Base-by-base conservation (phyloP, 2,113 vertebrate genomes). In the Onychorhynchus coronatus region DNA sequence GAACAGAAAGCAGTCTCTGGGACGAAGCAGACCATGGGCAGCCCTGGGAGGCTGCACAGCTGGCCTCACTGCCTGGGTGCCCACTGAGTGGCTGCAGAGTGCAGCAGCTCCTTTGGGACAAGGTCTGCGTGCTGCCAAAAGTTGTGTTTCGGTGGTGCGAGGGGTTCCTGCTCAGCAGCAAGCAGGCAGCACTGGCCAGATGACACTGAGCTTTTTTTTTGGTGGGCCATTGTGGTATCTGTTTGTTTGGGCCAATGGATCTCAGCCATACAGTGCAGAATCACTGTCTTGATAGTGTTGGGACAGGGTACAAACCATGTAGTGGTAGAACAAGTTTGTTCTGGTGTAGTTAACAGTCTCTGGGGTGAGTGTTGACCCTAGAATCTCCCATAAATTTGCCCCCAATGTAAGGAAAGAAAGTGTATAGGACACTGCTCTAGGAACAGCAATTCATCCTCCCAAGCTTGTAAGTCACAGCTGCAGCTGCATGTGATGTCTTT, bases 211-310 rank as follows among this genome's bases (percentile, higher is more conserved):
- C 2, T 18, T 55, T 75, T 41, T 47, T 89, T 46, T 33, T 62
- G n/a, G 31, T 28, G 30, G 4, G 24, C 35, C 0, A 0, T 35
- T 46, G 59, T 31, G 6, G 23, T 39, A 52, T 24, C 37, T n/a
- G 6, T 55, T 56, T 81, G 9, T 42, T 68, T 53, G 24, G 30
- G 41, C 14, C 39, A 17, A 6, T 14, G 14, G 20, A 37, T 72
- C 37, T 83, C 63, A 30, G 39, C 33, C 44, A 6, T 58, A 10
- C 0, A 3, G 20, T 47, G 27, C 21, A 39, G 52, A 63, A 75
- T 68, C 47, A 14, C 33, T 42, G 39, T 28, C 27, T 24, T 56
- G 20, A 47, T 61, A 4, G 0, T 58, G 25, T 12, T 9, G 9
- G 59, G n/a, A 56, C 11, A 55, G 42, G 33, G 27, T 53, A 18